Conservation (phyloP, 2,113 vertebrate genomes). For the Paradoxurus hermaphroditus region DNA sequence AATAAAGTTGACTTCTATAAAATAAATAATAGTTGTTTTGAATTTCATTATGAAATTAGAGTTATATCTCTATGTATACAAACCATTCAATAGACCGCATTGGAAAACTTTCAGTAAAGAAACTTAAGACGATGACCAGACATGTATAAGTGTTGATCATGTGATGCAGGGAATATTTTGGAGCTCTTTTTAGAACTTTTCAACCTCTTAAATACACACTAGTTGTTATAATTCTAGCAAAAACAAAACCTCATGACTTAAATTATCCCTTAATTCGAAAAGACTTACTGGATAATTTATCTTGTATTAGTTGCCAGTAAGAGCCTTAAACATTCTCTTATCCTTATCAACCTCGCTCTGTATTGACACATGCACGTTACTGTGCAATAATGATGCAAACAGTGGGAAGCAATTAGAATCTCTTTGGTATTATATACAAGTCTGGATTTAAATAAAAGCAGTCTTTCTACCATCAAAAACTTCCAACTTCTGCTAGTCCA, state of each 20-base stretch:
- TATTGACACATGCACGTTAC: not conserved
- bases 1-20: not conserved
- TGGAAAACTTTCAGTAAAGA: not conserved
- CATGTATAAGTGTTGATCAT: not conserved
- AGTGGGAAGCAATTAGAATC: not conserved
- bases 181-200: not conserved
- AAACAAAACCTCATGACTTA: not conserved
- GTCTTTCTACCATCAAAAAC: not conserved
- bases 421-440: not conserved
- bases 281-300: conserved; percentile 14
- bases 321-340: not conserved
- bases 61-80: not conserved
- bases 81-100: not conserved
- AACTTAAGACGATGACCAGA: not conserved
- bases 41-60: conserved; percentile 16
- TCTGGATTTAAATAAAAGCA: not conserved
- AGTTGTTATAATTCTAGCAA: not conserved
- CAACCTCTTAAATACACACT: not conserved
- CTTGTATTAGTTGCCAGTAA: not conserved
- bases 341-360: not conserved
- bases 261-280: not conserved
- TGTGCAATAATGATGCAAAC: not conserved
- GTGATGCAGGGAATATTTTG: not conserved
- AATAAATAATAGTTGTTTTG: not conserved
- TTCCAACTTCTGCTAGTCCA: conserved; percentile 40